Evolutionary conservation across 2,113 vertebrate genomes (phyloP).

Genomic region (Myotis davidii): DNA sequence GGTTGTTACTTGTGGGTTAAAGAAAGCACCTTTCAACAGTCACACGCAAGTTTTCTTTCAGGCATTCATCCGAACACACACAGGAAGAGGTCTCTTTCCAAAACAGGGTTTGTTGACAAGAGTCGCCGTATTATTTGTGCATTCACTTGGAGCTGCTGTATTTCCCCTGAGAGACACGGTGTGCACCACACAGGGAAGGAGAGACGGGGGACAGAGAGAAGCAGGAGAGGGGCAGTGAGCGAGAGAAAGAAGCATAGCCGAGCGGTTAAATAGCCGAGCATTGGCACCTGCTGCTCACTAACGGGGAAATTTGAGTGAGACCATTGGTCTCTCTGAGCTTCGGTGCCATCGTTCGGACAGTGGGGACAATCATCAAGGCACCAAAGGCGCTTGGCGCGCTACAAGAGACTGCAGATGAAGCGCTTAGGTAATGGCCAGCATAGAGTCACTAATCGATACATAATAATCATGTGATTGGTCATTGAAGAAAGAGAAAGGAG

Average conservation of each 20-base stretch:
- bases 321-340: not conserved
- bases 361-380: not conserved
- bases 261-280: rapidly evolving
- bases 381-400: not conserved
- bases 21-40: not conserved
- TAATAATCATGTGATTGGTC: not conserved
- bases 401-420: not conserved
- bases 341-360: not conserved
- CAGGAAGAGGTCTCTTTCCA: not conserved
- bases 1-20: not conserved
- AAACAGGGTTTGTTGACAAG: not conserved
- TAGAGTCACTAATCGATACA: not conserved
- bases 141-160: rapidly evolving
- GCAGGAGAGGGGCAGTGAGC: not conserved
- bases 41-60: no score
- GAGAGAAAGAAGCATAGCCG: not conserved
- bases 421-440: not conserved
- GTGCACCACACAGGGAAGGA: not conserved
- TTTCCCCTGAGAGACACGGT: rapidly evolving
- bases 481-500: not conserved
- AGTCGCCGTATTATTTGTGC: no score
- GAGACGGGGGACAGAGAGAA: not conserved
- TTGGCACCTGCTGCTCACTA: rapidly evolving
- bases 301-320: not conserved
- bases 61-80: not conserved